phyloP scores from a whole-genome alignment of 2,797 vertebrate genomes.

The Karalla daura region DNA sequence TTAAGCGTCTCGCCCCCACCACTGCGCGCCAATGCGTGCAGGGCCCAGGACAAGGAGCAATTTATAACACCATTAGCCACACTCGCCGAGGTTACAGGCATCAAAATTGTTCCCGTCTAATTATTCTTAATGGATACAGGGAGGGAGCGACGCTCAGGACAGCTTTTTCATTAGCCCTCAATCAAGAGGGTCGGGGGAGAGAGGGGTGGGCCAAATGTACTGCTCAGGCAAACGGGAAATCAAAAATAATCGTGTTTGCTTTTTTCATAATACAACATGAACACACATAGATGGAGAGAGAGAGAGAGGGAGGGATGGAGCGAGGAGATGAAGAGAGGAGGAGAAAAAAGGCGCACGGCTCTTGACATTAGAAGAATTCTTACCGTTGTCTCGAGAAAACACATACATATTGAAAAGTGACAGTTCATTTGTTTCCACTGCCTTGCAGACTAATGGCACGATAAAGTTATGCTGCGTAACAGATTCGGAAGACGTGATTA shows the following conservation, averaged over 20 bases:
- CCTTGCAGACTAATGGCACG: slow-evolving; percentile 74
- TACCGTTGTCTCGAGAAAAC: slow-evolving; percentile 57
- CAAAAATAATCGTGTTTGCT: slow-evolving; percentile 94
- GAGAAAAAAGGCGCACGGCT: slow-evolving; percentile 43
- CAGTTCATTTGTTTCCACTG: slow-evolving; percentile 78
- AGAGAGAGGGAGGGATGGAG: slow-evolving; percentile 6
- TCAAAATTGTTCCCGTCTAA: slow-evolving; percentile 99
- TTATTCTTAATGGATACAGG: slow-evolving; percentile 99
- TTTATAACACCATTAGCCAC: slow-evolving; percentile 99
- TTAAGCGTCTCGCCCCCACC: slow-evolving; percentile 94
- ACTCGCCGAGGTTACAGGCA: slow-evolving; percentile 99
- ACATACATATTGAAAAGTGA: slow-evolving; percentile 62
- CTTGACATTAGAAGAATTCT: slow-evolving; percentile 61
- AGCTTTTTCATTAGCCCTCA: slow-evolving; percentile 99
- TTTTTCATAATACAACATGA: slow-evolving; percentile 80
- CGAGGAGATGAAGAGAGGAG: slow-evolving; percentile 24
- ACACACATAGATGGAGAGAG: slow-evolving; percentile 59
- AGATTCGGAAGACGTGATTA: slow-evolving; percentile 66
- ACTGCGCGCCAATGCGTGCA: slow-evolving; percentile 79
- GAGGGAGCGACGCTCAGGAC: slow-evolving; percentile 98
- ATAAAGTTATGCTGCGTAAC: slow-evolving; percentile 71
- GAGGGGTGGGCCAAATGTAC: slow-evolving; percentile 91
- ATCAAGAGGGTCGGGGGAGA: slow-evolving; percentile 92
- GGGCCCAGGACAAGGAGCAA: slow-evolving; percentile 99
- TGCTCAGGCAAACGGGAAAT: slow-evolving; percentile 90